Evolutionary conservation across 2,888 invertebrate species (phyloP), one percentile per base, ranked within the genome.

Genomic region (Ornithoptera alexandrae): DNA sequence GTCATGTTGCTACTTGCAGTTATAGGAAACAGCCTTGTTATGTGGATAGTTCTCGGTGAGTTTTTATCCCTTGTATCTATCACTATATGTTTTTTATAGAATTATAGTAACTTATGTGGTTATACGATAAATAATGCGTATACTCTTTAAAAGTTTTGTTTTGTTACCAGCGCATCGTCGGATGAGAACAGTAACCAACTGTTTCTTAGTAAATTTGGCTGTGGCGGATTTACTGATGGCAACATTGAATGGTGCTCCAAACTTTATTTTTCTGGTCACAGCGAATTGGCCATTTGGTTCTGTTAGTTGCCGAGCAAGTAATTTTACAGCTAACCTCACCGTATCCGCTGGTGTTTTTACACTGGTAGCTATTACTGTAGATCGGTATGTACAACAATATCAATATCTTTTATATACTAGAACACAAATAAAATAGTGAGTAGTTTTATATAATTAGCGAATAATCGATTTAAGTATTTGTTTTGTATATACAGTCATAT

Each of bases 271-370:
- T 89, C 95, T 97, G 93, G 93, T 98, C 72, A 96, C 95, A 71
- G 94, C 97, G 62, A 94, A 97, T 83, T 98, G 98, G 98, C 96
- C 96, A 42, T 98, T 98, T 79, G 98, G 97, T 1, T 90, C 94
- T 10, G 90, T 94, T 78, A 97, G 97, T 78, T 98, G 98, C 86
- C 96, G 95, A 68, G 95, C 97, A 67, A 97, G 96, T 87, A 97
- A 97, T 90, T 97, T 97, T 85, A 96, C 98, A 73, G 97, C 97
- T 0, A 97, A 97, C 80, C 95, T 97, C 30, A 97, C 98, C 0
- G 97, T 98, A 1, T 96, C 97, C 0, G 97, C 97, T 15, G 97
- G 97, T 72, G 97, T 98, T 0, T 97, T 98, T 83, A 98, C 98
- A 0, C 93, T 98, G 75, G 97, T 97, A 70, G 97, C 97, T 68